A percentile compares a stretch with the other conserved stretches of the same genome.
Conservation (phyloP, 2,113 vertebrate species). For the Cacatua alba region DNA sequence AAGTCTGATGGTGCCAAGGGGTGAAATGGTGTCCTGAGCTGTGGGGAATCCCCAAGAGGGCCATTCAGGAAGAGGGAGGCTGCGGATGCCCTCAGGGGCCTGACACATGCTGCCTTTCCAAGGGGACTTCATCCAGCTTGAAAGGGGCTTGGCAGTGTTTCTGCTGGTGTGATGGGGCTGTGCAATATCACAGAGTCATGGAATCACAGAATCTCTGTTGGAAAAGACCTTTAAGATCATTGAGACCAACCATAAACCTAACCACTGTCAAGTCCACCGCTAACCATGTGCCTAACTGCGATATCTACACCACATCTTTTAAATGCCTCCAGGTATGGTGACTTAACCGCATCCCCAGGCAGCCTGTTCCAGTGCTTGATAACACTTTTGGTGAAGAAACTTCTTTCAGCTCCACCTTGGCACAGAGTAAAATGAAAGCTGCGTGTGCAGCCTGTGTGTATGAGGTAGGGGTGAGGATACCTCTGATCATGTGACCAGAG, state of each 20-base stretch:
- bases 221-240: neutral
- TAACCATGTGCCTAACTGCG: neutral
- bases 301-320: neutral
- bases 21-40: neutral
- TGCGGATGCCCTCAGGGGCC: neutral
- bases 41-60: neutral
- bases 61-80: neutral
- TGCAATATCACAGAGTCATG: neutral
- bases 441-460: neutral
- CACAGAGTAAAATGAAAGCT: neutral
- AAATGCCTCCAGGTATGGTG: neutral
- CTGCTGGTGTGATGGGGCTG: neutral
- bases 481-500: neutral
- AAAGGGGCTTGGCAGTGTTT: neutral
- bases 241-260: accelerated
- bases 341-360: neutral
- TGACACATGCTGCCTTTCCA: accelerated
- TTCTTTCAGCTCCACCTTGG: neutral
- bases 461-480: neutral
- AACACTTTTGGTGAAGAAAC: neutral
- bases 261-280: neutral
- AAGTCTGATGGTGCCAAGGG: accelerated
- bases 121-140: neutral
- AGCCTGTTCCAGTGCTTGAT: neutral
- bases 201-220: neutral